Conservation (phyloP, 2,797 vertebrate species). For the Mormyrops attenuatus region DNA sequence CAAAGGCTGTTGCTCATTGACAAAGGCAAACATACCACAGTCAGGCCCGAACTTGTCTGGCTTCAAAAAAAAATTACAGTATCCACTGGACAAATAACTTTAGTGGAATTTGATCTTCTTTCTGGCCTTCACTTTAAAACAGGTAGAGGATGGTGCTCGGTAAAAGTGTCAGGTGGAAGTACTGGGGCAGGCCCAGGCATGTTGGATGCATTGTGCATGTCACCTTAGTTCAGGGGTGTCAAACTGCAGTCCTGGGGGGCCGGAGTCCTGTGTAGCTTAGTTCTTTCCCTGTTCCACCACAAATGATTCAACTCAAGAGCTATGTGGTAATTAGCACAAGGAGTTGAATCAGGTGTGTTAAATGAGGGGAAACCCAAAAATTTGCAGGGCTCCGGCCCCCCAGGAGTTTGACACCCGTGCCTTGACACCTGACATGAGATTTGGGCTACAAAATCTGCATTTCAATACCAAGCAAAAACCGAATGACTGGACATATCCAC, state of each 20-base stretch:
- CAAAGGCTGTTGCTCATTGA: conserved; percentile 30
- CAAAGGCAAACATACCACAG: conserved; percentile 33
- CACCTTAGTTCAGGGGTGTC: neutral
- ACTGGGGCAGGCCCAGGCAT: conserved; percentile 14
- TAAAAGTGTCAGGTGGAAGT: conserved; percentile 4
- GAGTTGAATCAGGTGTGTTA: too few species aligned
- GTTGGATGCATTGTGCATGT: neutral
- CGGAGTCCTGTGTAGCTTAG: too few species aligned
- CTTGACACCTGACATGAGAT: neutral
- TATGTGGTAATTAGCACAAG: too few species aligned
- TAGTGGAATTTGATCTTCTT: conserved; percentile 21
- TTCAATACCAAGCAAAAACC: neutral
- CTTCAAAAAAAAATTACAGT: conserved; percentile 26
- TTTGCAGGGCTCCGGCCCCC: too few species aligned
- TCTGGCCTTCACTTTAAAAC: conserved; percentile 32
- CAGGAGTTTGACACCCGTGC: too few species aligned
- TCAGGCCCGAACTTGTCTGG: conserved; percentile 46
- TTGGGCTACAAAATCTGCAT: neutral
- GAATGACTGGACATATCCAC: neutral
- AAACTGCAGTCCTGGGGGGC: too few species aligned
- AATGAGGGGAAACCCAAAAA: too few species aligned
- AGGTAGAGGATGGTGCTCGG: conserved; percentile 11
- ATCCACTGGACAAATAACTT: conserved; percentile 31
- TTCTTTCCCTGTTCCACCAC: too few species aligned
- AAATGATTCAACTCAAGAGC: too few species aligned